phyloP scores from a whole-genome alignment of 2,113 vertebrate species.

The Porphyrio hochstetteri region DNA sequence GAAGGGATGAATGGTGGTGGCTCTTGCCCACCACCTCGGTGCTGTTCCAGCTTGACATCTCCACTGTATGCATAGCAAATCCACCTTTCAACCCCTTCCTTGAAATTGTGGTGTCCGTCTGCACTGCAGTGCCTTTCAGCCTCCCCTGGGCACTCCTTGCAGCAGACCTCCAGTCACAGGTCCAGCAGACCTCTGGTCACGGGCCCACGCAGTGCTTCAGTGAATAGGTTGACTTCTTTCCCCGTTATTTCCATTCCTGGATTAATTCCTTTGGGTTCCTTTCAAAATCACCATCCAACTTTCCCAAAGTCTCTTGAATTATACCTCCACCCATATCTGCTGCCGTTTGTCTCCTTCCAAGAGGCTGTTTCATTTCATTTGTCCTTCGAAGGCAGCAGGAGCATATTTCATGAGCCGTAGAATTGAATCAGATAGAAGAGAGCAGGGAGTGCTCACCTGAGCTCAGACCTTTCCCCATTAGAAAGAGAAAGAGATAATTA shows the following conservation, averaged over 20 bases:
- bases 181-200: background rate
- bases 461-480: slow-evolving; percentile 63
- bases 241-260: background rate
- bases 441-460: slow-evolving; percentile 52
- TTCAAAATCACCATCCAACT: background rate
- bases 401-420: slow-evolving; percentile 43
- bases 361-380: slow-evolving; percentile 47
- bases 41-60: background rate
- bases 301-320: background rate
- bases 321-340: background rate
- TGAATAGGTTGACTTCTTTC: background rate
- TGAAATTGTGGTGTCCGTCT: background rate
- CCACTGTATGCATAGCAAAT: background rate
- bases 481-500: slow-evolving; percentile 68
- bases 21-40: background rate
- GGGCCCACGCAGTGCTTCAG: background rate
- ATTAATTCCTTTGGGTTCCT: slow-evolving; percentile 29
- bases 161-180: background rate
- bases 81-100: background rate
- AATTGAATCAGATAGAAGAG: slow-evolving; percentile 44
- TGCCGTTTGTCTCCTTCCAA: slow-evolving; percentile 31
- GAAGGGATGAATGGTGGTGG: background rate
- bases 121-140: background rate
- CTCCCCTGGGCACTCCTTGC: background rate
- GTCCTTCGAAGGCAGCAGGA: slow-evolving; percentile 17